Base-by-base conservation (phyloP, 2,797 vertebrate species). In the Otolemur crassicaudatus region DNA sequence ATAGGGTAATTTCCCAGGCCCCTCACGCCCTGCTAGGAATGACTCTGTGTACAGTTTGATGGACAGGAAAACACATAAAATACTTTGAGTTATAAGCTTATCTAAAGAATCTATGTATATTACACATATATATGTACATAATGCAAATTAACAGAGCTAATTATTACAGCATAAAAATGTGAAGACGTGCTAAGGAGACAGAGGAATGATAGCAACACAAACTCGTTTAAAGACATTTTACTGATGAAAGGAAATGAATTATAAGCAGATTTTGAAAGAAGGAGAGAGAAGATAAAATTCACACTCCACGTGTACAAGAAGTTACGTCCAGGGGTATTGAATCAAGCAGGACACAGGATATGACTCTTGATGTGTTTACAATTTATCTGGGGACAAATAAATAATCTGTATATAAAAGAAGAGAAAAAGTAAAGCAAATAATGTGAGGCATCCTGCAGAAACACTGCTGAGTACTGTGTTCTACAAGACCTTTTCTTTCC, bases 351-450 rank as follows among this genome's bases (percentile, higher is more conserved):
- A 69, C 67, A 83, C 0, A 80, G 61, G 29, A 67, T 43, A 25
- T 19, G 60, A 76, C 53, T 93, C 88, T 93, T 61, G 80, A 87
- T 65, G 49, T 49, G 14, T 81, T 90, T 90, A 60, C 23, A 73
- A 17, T 31, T 85, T 87, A 84, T 76, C 69, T 56, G 58, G 92
- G 37, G 60, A 76, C 69, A 73, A 85, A 91, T 46, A 88, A 80
- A 80, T 58, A 94, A 67, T 40, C 13, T 53, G 69, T 25, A 34
- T 83, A 81, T 83, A 56, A 25, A 43, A 73, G 80, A 79, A 23
- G 65, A 70, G 87, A 73, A 91, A 80, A 58, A 63, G n/a, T 53
- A 87, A 61, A 83, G 5, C 19, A 70, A 80, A 90, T 69, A 80
- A 40, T n/a, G 10, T 43, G 76, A 84, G 29, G 27, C 46, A 37